Evolutionary conservation across 2,113 vertebrate species (phyloP).

Genomic region (Nesoenas mayeri): DNA sequence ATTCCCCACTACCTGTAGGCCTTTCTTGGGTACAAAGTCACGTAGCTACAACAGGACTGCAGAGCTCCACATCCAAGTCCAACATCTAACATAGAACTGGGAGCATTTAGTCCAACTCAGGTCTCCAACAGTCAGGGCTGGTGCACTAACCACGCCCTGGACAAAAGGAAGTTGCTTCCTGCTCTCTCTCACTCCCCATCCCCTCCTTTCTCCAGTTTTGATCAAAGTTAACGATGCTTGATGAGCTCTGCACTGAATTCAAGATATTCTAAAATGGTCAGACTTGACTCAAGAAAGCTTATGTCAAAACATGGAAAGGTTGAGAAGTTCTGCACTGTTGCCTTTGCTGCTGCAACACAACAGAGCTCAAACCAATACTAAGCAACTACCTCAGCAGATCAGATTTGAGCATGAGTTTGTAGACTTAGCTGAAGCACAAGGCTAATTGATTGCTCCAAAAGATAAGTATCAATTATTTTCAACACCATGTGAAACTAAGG

Average conservation of each 20-base stretch:
- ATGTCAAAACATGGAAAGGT: background rate
- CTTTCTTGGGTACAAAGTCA: background rate
- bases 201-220: background rate
- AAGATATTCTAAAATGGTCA: background rate
- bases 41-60: fast-evolving
- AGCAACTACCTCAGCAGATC: background rate
- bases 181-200: background rate
- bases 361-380: background rate
- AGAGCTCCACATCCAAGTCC: background rate
- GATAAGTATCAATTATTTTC: background rate
- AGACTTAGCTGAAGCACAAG: background rate
- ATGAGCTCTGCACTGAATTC: background rate
- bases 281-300: background rate
- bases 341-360: background rate
- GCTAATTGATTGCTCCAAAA: background rate
- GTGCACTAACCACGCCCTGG: background rate
- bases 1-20: background rate
- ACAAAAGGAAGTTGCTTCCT: background rate
- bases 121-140: background rate
- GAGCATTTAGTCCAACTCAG: background rate
- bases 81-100: background rate
- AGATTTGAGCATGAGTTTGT: background rate
- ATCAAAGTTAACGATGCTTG: background rate
- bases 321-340: background rate
- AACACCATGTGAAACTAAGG: background rate